Percentiles rank a stretch among this genome's conserved stretches.
These are phyloP conservation scores for Sclerodermus sp. DNA, from an alignment of 2,888 invertebrate genomes.

Conservation along the genomic window DNA sequence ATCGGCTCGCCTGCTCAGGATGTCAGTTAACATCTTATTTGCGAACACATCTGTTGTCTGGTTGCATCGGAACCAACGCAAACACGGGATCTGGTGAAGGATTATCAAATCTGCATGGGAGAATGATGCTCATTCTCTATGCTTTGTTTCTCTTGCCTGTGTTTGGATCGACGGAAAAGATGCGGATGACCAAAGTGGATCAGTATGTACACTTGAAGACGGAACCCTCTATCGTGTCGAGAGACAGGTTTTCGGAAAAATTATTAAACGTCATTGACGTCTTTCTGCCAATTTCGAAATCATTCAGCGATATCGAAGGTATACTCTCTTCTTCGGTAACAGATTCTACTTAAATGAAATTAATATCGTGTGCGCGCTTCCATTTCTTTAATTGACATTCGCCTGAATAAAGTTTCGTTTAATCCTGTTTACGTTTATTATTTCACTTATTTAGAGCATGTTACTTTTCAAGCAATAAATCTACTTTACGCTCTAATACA, in stretches of 20 bases:
- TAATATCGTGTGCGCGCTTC: too few species aligned
- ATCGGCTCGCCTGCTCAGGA: slow-evolving; percentile 31
- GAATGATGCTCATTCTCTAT: slow-evolving; percentile 35
- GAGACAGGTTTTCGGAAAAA: slow-evolving; percentile 34
- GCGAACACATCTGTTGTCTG: slow-evolving; percentile 16
- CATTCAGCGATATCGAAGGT: slow-evolving; percentile 32
- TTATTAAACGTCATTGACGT: slow-evolving; percentile 32
- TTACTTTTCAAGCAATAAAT: too few species aligned
- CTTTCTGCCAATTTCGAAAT: slow-evolving; percentile 23
- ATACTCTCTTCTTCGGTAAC: too few species aligned
- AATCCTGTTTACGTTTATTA: too few species aligned
- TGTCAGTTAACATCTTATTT: slow-evolving; percentile 46
- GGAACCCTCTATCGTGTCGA: slow-evolving; percentile 13
- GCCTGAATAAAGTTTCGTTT: too few species aligned
- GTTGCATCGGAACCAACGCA: not conserved
- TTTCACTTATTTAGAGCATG: too few species aligned
- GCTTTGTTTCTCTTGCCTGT: slow-evolving; percentile 32
- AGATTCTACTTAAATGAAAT: too few species aligned
- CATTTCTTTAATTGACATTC: too few species aligned
- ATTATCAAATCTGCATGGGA: slow-evolving; percentile 17
- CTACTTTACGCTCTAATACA: too few species aligned
- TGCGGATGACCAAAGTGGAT: slow-evolving; percentile 15
- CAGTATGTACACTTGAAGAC: slow-evolving; percentile 6
- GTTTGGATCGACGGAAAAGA: slow-evolving; percentile 25
- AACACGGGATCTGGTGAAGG: too few species aligned